phyloP scores from a whole-genome alignment of 2,797 vertebrate species.

The Lutjanus campechanus region DNA sequence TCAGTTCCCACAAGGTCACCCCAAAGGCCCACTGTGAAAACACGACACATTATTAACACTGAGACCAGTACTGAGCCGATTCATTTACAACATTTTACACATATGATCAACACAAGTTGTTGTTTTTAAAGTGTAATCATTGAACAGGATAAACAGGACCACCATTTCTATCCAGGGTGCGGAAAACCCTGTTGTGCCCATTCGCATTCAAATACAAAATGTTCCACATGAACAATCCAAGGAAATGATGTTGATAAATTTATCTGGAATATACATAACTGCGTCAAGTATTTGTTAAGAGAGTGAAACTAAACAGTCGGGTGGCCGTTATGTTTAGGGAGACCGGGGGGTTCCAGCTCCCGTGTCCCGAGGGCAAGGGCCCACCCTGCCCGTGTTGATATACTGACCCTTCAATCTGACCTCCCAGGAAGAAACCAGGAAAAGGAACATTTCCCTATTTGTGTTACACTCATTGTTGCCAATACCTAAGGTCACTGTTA shows the following conservation, averaged over 20 bases:
- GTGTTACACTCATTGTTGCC: neutral
- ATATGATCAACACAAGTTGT: constrained; percentile 8
- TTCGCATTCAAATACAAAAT: constrained; percentile 48
- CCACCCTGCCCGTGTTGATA: constrained; percentile 9
- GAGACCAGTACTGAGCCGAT: neutral
- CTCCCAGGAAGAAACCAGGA: neutral
- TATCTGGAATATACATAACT: constrained; percentile 44
- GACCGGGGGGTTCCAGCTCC: neutral
- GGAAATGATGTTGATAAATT: constrained; percentile 69
- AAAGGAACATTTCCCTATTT: constrained; percentile 10
- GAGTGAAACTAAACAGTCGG: constrained; percentile 37
- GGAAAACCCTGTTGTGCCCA: constrained; percentile 15
- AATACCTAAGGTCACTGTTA: neutral
- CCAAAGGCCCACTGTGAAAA: constrained; percentile 96
- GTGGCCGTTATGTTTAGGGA: constrained; percentile 1
- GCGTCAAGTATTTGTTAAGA: constrained; percentile 32
- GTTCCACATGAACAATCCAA: constrained; percentile 70
- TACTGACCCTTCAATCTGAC: constrained; percentile 13
- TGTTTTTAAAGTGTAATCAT: constrained; percentile 23
- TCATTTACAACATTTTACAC: constrained; percentile 6
- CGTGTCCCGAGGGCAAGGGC: neutral
- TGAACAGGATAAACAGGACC: constrained; percentile 37
- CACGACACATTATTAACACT: constrained; percentile 13
- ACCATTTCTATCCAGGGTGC: neutral
- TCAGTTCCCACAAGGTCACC: constrained; percentile 97